phyloP scores from a whole-genome alignment of 2,113 vertebrate species.

The Oreochromis tanganicae region DNA sequence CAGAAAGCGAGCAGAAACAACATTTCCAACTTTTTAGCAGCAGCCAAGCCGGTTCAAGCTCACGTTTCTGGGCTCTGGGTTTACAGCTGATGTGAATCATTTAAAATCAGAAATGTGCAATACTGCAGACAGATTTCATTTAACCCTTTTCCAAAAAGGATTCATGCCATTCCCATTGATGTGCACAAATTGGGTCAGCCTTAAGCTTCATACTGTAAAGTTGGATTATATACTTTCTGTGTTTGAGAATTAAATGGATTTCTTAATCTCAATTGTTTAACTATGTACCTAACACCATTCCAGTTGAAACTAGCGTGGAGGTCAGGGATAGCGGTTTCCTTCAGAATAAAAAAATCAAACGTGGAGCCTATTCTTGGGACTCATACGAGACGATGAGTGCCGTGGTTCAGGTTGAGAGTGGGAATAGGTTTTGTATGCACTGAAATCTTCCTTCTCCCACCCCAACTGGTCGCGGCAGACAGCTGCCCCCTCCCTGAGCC shows the following conservation, averaged over 20 bases:
- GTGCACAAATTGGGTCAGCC: not conserved
- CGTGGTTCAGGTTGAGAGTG: not conserved
- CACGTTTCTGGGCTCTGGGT: not conserved
- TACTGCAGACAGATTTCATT: not conserved
- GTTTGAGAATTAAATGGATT: not conserved
- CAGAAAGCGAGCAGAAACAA: not conserved
- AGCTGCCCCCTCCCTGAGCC: not conserved
- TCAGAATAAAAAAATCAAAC: not conserved
- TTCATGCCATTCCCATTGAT: not conserved
- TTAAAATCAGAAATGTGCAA: not conserved
- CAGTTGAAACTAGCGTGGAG: no score
- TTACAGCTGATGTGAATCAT: not conserved
- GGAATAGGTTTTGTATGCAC: not conserved
- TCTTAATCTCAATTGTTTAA: not conserved
- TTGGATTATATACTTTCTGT: not conserved
- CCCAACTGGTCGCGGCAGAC: not conserved
- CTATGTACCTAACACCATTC: not conserved
- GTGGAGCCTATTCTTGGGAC: not conserved
- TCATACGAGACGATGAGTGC: not conserved
- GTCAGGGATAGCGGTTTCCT: not conserved
- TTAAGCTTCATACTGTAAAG: not conserved
- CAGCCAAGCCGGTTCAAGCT: fast-evolving
- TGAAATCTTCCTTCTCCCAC: not conserved
- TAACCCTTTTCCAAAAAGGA: not conserved
- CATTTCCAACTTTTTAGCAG: not conserved